phyloP scores from a whole-genome alignment of 2,113 vertebrate species.

The Calypte anna region DNA sequence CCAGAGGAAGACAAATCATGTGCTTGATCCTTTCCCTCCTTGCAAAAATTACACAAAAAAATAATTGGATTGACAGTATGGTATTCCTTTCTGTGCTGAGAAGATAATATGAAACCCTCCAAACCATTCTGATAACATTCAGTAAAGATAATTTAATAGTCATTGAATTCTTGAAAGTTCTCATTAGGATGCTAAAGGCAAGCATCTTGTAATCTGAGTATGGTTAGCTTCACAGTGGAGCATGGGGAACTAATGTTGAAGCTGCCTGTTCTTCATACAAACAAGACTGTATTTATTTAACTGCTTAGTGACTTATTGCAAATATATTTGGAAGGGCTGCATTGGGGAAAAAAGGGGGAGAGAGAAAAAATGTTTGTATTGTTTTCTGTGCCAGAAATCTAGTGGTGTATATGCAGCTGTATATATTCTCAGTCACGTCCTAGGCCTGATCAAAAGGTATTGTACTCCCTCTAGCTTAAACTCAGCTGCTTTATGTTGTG shows the following conservation, averaged over 20 bases:
- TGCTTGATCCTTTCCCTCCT: not conserved
- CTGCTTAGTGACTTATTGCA: slow-evolving; percentile 22
- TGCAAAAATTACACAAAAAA: not conserved
- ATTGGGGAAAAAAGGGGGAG: not conserved
- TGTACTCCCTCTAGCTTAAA: slow-evolving; percentile 69
- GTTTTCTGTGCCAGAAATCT: slow-evolving; percentile 55
- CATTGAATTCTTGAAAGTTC: slow-evolving; percentile 52
- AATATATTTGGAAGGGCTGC: slow-evolving; percentile 43
- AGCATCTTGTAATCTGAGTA: slow-evolving; percentile 14
- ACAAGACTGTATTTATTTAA: slow-evolving; percentile 15
- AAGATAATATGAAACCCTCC: not conserved
- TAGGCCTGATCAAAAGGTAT: slow-evolving; percentile 54
- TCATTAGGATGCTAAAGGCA: slow-evolving; percentile 44
- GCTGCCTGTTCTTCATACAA: slow-evolving; percentile 13
- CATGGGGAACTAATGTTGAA: slow-evolving; percentile 3
- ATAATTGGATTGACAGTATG: not conserved
- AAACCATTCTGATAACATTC: slow-evolving; percentile 39
- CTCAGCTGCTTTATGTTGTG: slow-evolving; percentile 50
- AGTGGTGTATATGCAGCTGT: slow-evolving; percentile 40
- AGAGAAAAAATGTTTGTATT: not conserved
- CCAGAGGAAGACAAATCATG: not conserved
- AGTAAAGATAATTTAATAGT: slow-evolving; percentile 38
- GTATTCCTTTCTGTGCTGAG: slow-evolving; percentile 19
- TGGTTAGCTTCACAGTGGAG: slow-evolving; percentile 23
- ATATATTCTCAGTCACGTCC: slow-evolving; percentile 1